These are phyloP conservation scores for Rhingia campestris DNA, from an alignment of 2,888 invertebrate genomes.

Conservation along the genomic window DNA sequence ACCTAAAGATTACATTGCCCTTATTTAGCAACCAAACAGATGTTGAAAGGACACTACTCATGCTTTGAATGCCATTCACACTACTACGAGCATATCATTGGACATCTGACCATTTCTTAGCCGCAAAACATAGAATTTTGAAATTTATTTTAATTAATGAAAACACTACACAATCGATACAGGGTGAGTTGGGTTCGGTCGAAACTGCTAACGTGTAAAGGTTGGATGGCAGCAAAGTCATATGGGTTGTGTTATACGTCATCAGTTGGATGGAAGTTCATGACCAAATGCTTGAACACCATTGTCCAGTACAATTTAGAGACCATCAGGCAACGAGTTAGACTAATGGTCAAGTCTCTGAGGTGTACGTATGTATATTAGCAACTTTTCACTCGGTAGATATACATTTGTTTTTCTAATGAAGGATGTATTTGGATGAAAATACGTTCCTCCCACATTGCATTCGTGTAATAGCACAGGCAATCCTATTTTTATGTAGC, in stretches of 20 bases:
- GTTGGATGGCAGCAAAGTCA: constrained; percentile 38
- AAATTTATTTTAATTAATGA: constrained; percentile 74
- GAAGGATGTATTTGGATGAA: constrained; percentile 45
- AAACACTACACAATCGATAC: constrained; percentile 68
- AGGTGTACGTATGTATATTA: constrained; percentile 13
- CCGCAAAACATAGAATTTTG: constrained; percentile 72
- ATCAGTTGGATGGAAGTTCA: constrained; percentile 50
- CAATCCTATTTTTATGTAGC: constrained; percentile 5
- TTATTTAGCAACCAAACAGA: constrained; percentile 42
- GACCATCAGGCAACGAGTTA: not conserved
- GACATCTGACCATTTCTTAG: constrained; percentile 67
- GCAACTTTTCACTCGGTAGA: constrained; percentile 19
- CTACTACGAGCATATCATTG: constrained; percentile 47
- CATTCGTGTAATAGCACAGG: constrained; percentile 16
- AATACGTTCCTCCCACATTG: constrained; percentile 51
- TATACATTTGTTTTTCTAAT: constrained; percentile 58
- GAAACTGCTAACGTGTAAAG: constrained; percentile 15
- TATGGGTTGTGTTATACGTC: constrained; percentile 35
- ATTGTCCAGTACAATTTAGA: not conserved
- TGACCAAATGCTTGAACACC: constrained; percentile 31
- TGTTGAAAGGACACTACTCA: constrained; percentile 56
- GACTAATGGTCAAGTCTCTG: constrained; percentile 16
- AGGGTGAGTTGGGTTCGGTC: constrained; percentile 1
- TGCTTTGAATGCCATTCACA: constrained; percentile 25
- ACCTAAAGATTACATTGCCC: constrained; percentile 56